Evolutionary conservation across 2,797 vertebrate species (phyloP), one percentile per base, ranked within the genome.

Genomic region (Poecilia picta): DNA sequence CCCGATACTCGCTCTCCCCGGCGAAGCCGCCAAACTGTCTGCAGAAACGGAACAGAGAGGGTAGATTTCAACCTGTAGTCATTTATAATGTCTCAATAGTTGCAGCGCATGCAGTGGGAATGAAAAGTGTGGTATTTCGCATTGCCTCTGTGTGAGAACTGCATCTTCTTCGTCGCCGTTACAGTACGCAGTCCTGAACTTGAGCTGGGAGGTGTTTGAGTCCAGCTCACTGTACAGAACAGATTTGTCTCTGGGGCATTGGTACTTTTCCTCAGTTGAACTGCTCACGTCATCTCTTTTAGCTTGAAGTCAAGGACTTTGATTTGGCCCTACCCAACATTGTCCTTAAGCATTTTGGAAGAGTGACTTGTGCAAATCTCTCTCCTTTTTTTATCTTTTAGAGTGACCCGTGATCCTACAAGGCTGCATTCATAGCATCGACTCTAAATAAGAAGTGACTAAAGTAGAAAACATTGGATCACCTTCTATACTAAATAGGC

Each of bases 21-120:
- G 97, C 97, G 1, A 96, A 98, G 72, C 98, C 97, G 41, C 97
- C 96, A 49, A 98, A 98, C 89, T 97, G 97, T 92, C 98, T 98
- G 92, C 2, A 39, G 31, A 12, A 41, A 31, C 16, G 43, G 0
- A 43, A 15, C 18, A 39, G 4, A 11, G 4, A 11, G 4, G 16
- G 4, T 13, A n/a, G 25, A 16, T 5, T 36, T 79, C 28, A 59
- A 16, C n/a, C 15, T 5, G n/a, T 3, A 15, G 13, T 15, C 25
- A 5, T n/a, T n/a, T 57, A 28, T 28, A 57, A 57, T 1, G 23
- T 11, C 51, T 11, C 8, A 11, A 28, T 10, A 59, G n/a, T 23
- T 59, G 55, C 55, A 28, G n/a, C 11, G 10, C 11, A 55, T 57
- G 0, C 53, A 28, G 25, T 57, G 53, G 53, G 53, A 57, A 28